A percentile compares a stretch with the other conserved stretches of the same genome.
These are phyloP conservation scores for Macaria liturata DNA, from an alignment of 2,888 invertebrate species.

Conservation along the genomic window DNA sequence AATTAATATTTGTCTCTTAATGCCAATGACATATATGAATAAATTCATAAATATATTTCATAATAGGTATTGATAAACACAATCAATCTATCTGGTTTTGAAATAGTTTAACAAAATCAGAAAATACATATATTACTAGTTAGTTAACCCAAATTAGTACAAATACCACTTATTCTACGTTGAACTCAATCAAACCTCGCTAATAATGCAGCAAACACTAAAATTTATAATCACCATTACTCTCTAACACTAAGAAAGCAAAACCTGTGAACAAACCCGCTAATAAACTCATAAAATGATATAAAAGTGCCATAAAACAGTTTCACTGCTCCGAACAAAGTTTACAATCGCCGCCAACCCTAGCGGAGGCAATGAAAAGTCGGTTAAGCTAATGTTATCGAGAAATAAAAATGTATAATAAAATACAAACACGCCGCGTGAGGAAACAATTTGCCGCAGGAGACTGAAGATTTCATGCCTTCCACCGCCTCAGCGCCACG, in stretches of 20 bases:
- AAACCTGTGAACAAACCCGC: constrained; percentile 33
- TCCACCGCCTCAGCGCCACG: constrained; percentile 43
- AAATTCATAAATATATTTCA: too few species aligned
- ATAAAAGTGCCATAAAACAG: constrained; percentile 45
- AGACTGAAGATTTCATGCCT: constrained; percentile 80
- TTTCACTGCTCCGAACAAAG: constrained; percentile 41
- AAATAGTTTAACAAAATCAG: too few species aligned
- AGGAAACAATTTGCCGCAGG: constrained; percentile 83
- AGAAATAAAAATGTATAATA: constrained; percentile 84
- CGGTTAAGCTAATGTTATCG: constrained; percentile 84
- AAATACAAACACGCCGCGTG: constrained; percentile 82
- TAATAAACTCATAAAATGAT: constrained; percentile 35
- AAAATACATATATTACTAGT: too few species aligned
- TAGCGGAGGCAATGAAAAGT: constrained; percentile 81
- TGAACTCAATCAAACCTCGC: not conserved
- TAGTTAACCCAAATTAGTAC: too few species aligned
- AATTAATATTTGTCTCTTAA: too few species aligned
- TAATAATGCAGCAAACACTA: not conserved
- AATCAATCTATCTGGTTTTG: too few species aligned
- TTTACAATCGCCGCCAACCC: constrained; percentile 62
- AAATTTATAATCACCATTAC: constrained; percentile 7
- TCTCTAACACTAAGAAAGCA: constrained; percentile 15
- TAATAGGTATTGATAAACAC: too few species aligned
- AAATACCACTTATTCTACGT: not conserved
- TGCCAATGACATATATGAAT: too few species aligned